A percentile compares a stretch with the other conserved stretches of the same genome.
These are phyloP conservation scores for Linhomoeus sp. DNA, from an alignment of 2,888 invertebrate species.

Conservation along the genomic window DNA sequence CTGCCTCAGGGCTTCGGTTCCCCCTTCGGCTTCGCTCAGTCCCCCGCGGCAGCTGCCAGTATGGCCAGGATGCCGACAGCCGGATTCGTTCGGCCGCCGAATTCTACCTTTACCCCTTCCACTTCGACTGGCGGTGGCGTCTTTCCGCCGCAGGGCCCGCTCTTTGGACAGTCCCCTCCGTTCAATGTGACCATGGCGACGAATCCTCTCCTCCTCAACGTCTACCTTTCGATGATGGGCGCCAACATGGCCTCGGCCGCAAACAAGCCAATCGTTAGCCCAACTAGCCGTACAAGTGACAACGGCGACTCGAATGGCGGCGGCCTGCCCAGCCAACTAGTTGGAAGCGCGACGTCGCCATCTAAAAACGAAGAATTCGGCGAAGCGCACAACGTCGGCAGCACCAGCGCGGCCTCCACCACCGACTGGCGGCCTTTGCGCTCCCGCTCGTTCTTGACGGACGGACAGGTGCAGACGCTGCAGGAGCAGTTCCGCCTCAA, in stretches of 20 bases:
- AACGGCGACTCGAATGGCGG: background rate
- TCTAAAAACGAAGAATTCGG: no score
- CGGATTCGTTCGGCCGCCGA: no score
- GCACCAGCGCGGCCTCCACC: background rate
- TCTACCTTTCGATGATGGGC: no score
- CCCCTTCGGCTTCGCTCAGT: background rate
- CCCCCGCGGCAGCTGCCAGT: background rate
- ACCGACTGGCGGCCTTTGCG: conserved; percentile 37
- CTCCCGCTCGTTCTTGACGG: conserved; percentile 76
- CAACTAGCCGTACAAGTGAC: no score
- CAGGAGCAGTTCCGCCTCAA: conserved; percentile 73
- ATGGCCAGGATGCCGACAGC: background rate
- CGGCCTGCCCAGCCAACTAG: background rate
- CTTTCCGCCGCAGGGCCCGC: no score
- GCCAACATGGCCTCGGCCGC: background rate
- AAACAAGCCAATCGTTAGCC: no score
- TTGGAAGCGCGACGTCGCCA: background rate
- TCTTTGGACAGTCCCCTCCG: no score
- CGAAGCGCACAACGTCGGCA: background rate
- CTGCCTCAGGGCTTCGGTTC: background rate
- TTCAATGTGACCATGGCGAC: no score
- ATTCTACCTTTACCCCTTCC: no score
- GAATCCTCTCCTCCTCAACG: no score
- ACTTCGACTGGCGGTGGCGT: no score
- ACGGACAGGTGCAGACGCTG: conserved; percentile 70